phyloP scores from a whole-genome alignment of 1,140 invertebrate species.

The Drosophila truncata region DNA sequence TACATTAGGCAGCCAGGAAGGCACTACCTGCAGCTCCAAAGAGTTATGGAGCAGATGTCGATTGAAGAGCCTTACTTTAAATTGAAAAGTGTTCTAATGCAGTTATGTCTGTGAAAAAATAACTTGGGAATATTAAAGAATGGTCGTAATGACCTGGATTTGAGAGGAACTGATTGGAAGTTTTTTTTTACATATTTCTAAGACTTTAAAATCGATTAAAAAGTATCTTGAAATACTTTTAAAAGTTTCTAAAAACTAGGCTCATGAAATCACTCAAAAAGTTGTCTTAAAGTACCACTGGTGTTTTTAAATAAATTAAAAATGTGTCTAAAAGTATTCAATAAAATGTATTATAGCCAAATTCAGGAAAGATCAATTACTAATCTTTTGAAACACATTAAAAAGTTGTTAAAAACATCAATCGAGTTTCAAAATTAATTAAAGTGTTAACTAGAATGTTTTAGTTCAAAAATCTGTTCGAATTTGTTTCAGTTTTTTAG shows the following conservation, averaged over 20 bases:
- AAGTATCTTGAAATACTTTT: too few species aligned
- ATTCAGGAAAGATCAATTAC: fast-evolving
- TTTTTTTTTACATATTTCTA: neutral
- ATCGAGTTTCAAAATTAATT: too few species aligned
- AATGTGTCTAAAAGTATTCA: neutral
- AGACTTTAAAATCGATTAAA: neutral
- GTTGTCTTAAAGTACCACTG: too few species aligned
- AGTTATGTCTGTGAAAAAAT: neutral
- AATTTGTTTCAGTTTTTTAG: neutral
- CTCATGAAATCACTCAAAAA: too few species aligned
- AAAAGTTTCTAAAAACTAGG: too few species aligned
- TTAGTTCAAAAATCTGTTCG: too few species aligned
- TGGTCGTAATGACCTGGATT: neutral
- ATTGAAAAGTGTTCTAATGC: neutral
- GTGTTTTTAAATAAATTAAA: too few species aligned
- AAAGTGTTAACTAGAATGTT: too few species aligned
- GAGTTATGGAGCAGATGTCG: slow-evolving; percentile 5
- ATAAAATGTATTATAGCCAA: neutral
- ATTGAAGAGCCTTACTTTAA: neutral
- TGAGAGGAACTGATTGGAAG: neutral
- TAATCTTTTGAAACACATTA: neutral
- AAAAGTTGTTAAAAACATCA: too few species aligned
- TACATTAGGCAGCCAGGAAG: slow-evolving; percentile 23
- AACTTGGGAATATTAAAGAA: neutral
- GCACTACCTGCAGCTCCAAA: slow-evolving; percentile 1